Evolutionary conservation across 2,888 invertebrate genomes (phyloP), one percentile per base, ranked within the genome.

Genomic region (Penaeus monodon): DNA sequence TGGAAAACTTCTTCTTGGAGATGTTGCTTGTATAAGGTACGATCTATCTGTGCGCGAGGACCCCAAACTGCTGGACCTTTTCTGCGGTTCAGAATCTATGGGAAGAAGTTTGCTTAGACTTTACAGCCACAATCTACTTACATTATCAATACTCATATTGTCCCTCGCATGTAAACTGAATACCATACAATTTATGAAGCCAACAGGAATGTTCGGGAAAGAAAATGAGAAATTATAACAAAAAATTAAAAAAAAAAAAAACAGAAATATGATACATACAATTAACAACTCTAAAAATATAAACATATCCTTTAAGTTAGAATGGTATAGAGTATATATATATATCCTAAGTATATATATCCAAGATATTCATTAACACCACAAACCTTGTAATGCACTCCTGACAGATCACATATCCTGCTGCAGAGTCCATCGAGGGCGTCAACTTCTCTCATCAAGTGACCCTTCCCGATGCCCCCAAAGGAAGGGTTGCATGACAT

Each of bases 401-500:
- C 97, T 10, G 96, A 96, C 76, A 94, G 91, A 93, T 97, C 97
- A 93, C 97, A 97, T 85, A 97, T 95, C 90, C 95, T 93, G 14
- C 94, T 94, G 93, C 96, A 97, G 12, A 98, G 92, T 3, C 97
- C 97, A 93, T 97, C 97, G 68, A 98, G 92, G 4, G 97, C 97
- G 92, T 98, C 97, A 17, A 98, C 93, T 93, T 97, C 97, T 91
- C 95, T 94, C 94, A 97, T 95, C 81, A 97, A 93, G 92, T 97
- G 96, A 0, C 97, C 97, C 92, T 98, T 98, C 0, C 97, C 97
- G 90, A 98, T 96, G 14, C 97, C 97, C 49, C 97, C 97, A 93
- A 98, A 98, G 0, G 97, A 96, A 33, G 98, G 97, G 93, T 98
- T 98, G 91, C 98, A 97, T 0, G 97, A 97, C 97, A 98, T 98